These are phyloP conservation scores for Zosterops lateralis DNA, from an alignment of 2,113 vertebrate species.

Conservation along the genomic window DNA sequence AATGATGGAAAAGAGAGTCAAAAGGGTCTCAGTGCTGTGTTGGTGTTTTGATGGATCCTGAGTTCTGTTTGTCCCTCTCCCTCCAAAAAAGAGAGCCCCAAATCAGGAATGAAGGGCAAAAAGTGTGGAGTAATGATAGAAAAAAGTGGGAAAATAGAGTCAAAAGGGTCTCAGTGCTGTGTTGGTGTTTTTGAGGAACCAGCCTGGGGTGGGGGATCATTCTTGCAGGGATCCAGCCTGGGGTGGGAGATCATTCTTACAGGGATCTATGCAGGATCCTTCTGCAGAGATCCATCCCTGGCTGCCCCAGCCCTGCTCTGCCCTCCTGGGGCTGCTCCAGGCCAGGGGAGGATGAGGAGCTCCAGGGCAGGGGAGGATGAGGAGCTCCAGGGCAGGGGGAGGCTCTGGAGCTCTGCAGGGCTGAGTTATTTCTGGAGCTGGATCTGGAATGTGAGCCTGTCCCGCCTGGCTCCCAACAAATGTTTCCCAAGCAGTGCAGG, in stretches of 20 bases:
- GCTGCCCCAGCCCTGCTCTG: too few relatives aligned
- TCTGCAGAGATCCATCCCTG: neutral
- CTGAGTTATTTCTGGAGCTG: conserved; percentile 15
- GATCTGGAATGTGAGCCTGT: conserved; percentile 17
- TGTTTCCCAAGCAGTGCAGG: conserved; percentile 14
- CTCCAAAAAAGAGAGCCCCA: too few relatives aligned
- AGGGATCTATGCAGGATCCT: neutral
- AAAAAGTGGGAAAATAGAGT: too few relatives aligned
- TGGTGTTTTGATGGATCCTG: neutral
- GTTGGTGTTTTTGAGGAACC: neutral
- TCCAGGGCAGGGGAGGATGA: neutral
- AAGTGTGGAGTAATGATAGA: neutral
- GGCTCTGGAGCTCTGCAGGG: conserved; percentile 7
- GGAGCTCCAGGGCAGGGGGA: neutral
- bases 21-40: neutral
- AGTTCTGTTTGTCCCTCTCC: neutral
- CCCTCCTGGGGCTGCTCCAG: too few relatives aligned
- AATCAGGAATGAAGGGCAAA: neutral
- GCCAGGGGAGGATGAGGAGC: too few relatives aligned
- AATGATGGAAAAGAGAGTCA: neutral
- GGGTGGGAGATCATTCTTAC: too few relatives aligned
- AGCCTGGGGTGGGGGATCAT: neutral
- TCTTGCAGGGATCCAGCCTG: neutral
- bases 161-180: neutral
- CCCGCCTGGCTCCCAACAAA: conserved; percentile 30